phyloP scores from a whole-genome alignment of 1,140 invertebrate species.

The Vanessa atalanta region DNA sequence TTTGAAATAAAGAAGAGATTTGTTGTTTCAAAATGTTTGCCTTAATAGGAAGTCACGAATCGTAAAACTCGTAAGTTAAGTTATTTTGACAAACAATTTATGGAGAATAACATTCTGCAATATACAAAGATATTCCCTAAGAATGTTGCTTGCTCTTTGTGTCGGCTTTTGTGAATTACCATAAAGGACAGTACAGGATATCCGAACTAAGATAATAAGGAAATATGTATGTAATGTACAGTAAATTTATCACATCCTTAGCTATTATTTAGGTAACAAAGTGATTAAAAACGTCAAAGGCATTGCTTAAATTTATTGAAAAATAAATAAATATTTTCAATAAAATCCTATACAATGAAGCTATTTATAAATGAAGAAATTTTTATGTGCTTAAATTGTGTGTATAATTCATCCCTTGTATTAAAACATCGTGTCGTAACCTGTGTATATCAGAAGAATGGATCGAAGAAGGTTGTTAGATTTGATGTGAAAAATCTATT shows the following conservation, averaged over 20 bases:
- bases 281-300: not conserved
- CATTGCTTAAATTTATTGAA: not conserved
- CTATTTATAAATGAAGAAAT: too few species aligned
- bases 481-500: too few species aligned
- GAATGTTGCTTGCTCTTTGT: conserved; percentile 22
- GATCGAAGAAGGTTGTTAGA: too few species aligned
- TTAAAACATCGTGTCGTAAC: too few species aligned
- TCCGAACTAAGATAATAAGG: not conserved
- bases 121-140: conserved; percentile 9
- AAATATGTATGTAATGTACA: not conserved
- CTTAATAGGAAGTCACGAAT: too few species aligned
- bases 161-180: not conserved
- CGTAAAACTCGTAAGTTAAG: not conserved
- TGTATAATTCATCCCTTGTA: too few species aligned
- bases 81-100: conserved; percentile 1
- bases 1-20: too few species aligned
- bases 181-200: not conserved
- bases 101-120: not conserved
- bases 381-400: too few species aligned
- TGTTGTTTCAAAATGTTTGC: too few species aligned
- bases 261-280: not conserved
- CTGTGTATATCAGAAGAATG: too few species aligned
- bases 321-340: too few species aligned
- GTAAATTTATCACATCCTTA: not conserved
- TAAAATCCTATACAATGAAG: too few species aligned